Evolutionary conservation across 2,113 vertebrate genomes (phyloP).

Genomic region (Prolemur simus): DNA sequence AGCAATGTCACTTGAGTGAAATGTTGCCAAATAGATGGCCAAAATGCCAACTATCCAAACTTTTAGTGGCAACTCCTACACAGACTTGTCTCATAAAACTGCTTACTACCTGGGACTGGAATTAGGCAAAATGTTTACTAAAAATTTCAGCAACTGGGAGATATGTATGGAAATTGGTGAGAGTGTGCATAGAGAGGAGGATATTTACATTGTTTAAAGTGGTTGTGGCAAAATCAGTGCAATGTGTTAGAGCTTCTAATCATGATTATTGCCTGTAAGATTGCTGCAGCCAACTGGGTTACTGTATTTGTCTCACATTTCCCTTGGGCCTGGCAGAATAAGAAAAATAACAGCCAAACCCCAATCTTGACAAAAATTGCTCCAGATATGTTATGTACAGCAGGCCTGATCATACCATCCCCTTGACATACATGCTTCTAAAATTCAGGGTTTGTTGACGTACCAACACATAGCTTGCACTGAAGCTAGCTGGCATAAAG

Average conservation of each 20-base stretch:
- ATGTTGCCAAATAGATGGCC: not conserved
- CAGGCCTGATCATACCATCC: not conserved
- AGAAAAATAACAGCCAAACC: not conserved
- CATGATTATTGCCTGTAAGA: not conserved
- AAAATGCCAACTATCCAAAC: not conserved
- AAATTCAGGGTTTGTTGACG: not conserved
- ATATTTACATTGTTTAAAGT: not conserved
- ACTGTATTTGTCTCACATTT: not conserved
- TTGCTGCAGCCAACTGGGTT: not conserved
- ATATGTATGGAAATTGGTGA: not conserved
- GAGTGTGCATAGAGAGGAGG: not conserved
- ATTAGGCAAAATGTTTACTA: not conserved
- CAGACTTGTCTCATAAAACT: not conserved
- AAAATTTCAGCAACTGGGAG: not conserved
- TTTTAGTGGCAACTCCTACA: not conserved
- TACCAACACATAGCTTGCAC: not conserved
- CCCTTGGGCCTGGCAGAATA: not conserved
- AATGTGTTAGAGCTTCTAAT: not conserved
- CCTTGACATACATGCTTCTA: not conserved
- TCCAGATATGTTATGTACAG: not conserved
- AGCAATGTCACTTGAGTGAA: not conserved
- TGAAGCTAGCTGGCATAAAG: not conserved
- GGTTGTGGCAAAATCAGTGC: not conserved
- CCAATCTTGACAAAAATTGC: not conserved
- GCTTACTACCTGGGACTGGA: not conserved